phyloP scores from a whole-genome alignment of 64 coral and sea anemone species.

The Acropora tenuis region DNA sequence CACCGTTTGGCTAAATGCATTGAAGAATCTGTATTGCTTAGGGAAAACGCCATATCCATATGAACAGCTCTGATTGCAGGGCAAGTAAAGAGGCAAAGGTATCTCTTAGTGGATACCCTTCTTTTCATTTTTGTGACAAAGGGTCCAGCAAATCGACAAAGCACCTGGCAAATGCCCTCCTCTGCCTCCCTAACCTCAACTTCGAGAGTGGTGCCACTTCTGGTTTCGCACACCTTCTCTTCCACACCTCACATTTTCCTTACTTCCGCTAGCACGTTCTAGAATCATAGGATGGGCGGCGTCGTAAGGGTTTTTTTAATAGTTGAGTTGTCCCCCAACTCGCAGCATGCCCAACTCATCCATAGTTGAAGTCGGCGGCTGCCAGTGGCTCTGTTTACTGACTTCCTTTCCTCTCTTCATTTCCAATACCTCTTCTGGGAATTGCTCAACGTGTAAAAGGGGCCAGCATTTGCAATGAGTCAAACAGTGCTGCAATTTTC shows the following conservation, averaged over 20 bases:
- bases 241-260: conserved; percentile 33
- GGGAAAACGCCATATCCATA: conserved; percentile 17
- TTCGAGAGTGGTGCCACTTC: background rate
- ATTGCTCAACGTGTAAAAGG: background rate
- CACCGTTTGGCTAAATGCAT: conserved; percentile 11
- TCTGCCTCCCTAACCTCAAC: background rate
- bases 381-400: background rate
- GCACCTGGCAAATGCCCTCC: background rate
- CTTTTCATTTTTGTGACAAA: background rate
- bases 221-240: background rate
- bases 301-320: conserved; percentile 11
- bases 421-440: background rate
- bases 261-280: background rate
- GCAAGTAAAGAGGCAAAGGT: conserved; percentile 40
- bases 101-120: conserved; percentile 38
- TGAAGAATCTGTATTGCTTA: conserved; percentile 25
- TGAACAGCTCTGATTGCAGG: conserved; percentile 38
- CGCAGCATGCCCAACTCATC: background rate
- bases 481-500: conserved; percentile 12
- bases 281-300: background rate
- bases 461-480: conserved; percentile 41
- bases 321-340: conserved; percentile 32
- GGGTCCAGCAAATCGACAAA: conserved; percentile 49
- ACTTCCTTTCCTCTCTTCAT: background rate
- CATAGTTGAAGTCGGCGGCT: background rate